Evolutionary conservation across 2,888 invertebrate genomes (phyloP).

Genomic region (Erebia ligea): DNA sequence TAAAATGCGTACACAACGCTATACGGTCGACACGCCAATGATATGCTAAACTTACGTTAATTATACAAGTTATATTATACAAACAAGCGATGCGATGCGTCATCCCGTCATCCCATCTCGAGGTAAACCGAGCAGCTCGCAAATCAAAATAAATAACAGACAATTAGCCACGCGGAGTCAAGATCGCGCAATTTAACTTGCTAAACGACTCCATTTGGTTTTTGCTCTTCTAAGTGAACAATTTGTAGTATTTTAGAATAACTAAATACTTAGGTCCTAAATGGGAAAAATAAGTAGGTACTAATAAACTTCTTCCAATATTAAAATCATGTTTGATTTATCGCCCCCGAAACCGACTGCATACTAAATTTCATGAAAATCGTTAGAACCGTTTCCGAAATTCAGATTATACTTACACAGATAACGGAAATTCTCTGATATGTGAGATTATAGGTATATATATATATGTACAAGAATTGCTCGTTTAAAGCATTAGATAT

Average conservation of each 20-base stretch:
- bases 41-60: not conserved
- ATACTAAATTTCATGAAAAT: no score
- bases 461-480: no score
- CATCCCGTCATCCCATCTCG: not conserved
- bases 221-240: not conserved
- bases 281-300: no score
- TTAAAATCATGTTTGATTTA: no score
- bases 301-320: no score
- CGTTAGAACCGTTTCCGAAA: no score
- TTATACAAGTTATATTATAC: not conserved
- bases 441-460: no score
- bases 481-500: no score
- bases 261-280: no score
- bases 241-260: not conserved
- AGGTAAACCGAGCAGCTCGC: not conserved
- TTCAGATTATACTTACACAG: no score
- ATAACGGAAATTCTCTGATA: no score
- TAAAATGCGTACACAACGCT: not conserved
- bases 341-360: no score
- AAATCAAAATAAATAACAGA: not conserved
- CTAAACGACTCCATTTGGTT: not conserved
- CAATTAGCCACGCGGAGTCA: not conserved
- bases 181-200: slow-evolving; percentile 2
- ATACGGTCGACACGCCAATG: not conserved
- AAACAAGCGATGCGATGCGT: slow-evolving; percentile 7